Evolutionary conservation across 2,888 invertebrate species (phyloP), one percentile per base, ranked within the genome.

Genomic region (Deilephila elpenor): DNA sequence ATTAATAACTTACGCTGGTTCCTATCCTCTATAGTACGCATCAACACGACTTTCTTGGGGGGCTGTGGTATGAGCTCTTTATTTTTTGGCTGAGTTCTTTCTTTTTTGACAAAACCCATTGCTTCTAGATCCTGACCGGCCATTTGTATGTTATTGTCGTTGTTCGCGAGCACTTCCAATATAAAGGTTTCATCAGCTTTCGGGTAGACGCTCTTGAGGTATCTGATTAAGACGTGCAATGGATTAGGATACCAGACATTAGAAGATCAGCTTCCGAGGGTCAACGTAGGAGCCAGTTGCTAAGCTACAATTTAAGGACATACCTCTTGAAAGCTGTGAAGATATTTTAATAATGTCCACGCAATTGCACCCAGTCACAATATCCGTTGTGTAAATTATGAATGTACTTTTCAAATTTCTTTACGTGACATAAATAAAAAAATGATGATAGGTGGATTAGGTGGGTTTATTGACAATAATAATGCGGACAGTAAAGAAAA

Each of bases 71-170:
- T 88, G 8, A 84, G 86, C 76, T 88, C 88, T 70, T 85, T 84
- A 59, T 88, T 87, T 75, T 89, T 88, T 72, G 86, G 84, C 53
- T 80, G 83, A 0, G 84, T 76, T 2, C 96, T 96, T 79, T 97
- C 98, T 76, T 96, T 96, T 86, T 97, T 97, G n/a, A 95, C 95
- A 87, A 97, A 98, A 0, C 98, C 98, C 96, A 98, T 96, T 11
- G 96, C 95, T 59, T 97, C 94, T 17, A 98, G 95, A 78, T 96
- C 96, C 82, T 98, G 98, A 14, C 98, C 97, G 1, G 98, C 97
- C 81, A 96, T 97, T 88, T 98, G 98, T 8, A 98, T 98, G 90
- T 98, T 98, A 88, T 98, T 98, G 83, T 98, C 98, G 82, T 97
- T 97, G 88, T 97, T 97, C 71, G 97, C 96, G 71, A 98, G 92